Evolutionary conservation across 2,113 vertebrate genomes (phyloP).

Genomic region (Pitta sordida): DNA sequence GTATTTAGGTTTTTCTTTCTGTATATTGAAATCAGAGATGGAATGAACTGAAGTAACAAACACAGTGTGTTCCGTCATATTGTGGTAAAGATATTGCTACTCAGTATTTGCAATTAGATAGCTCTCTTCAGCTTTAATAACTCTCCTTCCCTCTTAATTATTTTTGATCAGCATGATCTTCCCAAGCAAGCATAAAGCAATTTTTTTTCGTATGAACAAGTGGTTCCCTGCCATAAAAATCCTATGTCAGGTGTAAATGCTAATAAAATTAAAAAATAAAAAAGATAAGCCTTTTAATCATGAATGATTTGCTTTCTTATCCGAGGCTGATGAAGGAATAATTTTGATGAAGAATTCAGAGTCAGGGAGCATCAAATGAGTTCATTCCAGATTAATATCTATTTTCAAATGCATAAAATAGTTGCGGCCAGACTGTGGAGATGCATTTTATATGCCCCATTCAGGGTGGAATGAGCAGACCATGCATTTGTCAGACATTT

Average conservation of each 20-base stretch:
- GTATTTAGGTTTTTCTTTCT: background rate
- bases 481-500: conserved; percentile 49
- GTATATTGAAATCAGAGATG: background rate
- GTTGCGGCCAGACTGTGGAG: background rate
- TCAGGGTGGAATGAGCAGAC: conserved; percentile 29
- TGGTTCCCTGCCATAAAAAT: conserved; percentile 1
- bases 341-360: conserved; percentile 73
- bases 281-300: conserved; percentile 47
- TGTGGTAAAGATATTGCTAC: background rate
- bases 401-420: background rate
- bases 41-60: background rate
- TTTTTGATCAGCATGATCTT: conserved; percentile 52
- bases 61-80: background rate
- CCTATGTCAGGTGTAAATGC: background rate
- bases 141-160: conserved; percentile 46
- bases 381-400: conserved; percentile 71
- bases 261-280: background rate
- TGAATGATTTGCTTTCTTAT: conserved; percentile 61
- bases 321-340: conserved; percentile 48
- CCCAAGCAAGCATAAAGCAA: background rate
- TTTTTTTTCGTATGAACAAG: conserved; percentile 19
- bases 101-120: conserved; percentile 16
- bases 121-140: conserved; percentile 47
- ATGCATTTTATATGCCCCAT: conserved; percentile 56
- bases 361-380: conserved; percentile 67